Evolutionary conservation across 2,888 invertebrate species (phyloP), one percentile per base, ranked within the genome.

Genomic region (Ceriagrion tenellum): DNA sequence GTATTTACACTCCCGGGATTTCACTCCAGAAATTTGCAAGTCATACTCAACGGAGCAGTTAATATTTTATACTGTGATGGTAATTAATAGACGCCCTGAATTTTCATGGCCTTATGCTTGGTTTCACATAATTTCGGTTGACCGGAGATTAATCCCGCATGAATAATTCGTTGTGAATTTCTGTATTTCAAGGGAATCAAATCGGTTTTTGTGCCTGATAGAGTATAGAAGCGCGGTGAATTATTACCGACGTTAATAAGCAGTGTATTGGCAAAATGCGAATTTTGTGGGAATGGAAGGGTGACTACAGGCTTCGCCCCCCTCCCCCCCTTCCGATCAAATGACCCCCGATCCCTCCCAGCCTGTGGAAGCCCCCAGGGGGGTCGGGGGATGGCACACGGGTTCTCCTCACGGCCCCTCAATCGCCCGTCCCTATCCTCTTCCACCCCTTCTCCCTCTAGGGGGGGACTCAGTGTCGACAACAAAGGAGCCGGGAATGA

Each of bases 71-170:
- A 35, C 30, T 30, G 35, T 81, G n/a, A 18, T 69, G 10, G 26
- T 81, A 81, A 81, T 81, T 81, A 81, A 81, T 35, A 81, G 35
- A 81, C 81, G 81, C 35, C 35, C 81, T 35, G 35, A 81, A 81
- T 81, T 30, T 30, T 81, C 81, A 30, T 30, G 18, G 35, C n/a
- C 81, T 81, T 81, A 81, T 35, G 81, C 81, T 81, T 13, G 30
- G 81, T 81, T 81, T 81, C 81, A 81, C 81, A 81, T 81, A 81
- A 81, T 81, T 81, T 81, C 81, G 35, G 81, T 81, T 81, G 35
- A 81, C 35, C 81, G 81, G 81, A 35, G 81, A 35, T 81, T 35
- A 81, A 81, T 35, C 81, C 35, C 81, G 16, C 30, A 81, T 81
- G 35, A 81, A 81, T 35, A 81, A 81, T 81, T 81, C 81, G 18